Base-by-base conservation (phyloP, 2,113 vertebrate genomes). In the Suncus etruscus region DNA sequence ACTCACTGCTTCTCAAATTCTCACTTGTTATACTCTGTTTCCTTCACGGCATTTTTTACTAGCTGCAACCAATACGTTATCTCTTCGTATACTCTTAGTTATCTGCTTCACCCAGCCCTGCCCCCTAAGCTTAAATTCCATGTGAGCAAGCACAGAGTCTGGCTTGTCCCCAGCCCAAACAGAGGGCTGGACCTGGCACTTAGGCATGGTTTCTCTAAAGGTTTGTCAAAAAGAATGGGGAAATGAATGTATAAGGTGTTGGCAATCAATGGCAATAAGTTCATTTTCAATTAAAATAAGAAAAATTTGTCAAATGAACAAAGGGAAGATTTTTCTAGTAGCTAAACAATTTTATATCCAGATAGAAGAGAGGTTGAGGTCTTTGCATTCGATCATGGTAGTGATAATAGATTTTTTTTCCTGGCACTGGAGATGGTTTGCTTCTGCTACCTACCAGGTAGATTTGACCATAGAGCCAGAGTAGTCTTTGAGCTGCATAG, bases 11-110 rank as follows among this genome's bases (percentile, higher is more conserved):
- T 11, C 31, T 39, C 31, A 16, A 18, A 31, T 27, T 11, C 18
- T 48, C 51, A 45, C 68, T 70, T 1, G 0, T 25, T 1, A 0
- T 0, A 7, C 48, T 47, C 48, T 0, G 25, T 54, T 77, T 25
- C 47, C 50, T 32, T 51, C 20, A 8, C 11, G 22, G 47, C 15
- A 14, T n/a, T 47, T 87, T 65, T 50, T 12, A 20, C 11, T 66
- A 29, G 4, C 63, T 32, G 58, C 74, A 91, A 58, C 27, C 14
- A 18, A 12, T 4, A 14, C 8, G 50, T 68, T 39, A 83, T 65
- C n/a, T 16, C 66, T n/a, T 39, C 51, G n/a, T 39, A 47, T 54
- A 22, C 25, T 29, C 48, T 65, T 69, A 63, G 8, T 54, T 27
- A 50, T 85, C 75, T 77, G 15, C 11, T 15, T 58, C 54, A 14